These are phyloP conservation scores for Cuniculus paca DNA, from an alignment of 2,797 vertebrate species.

Conservation along the genomic window DNA sequence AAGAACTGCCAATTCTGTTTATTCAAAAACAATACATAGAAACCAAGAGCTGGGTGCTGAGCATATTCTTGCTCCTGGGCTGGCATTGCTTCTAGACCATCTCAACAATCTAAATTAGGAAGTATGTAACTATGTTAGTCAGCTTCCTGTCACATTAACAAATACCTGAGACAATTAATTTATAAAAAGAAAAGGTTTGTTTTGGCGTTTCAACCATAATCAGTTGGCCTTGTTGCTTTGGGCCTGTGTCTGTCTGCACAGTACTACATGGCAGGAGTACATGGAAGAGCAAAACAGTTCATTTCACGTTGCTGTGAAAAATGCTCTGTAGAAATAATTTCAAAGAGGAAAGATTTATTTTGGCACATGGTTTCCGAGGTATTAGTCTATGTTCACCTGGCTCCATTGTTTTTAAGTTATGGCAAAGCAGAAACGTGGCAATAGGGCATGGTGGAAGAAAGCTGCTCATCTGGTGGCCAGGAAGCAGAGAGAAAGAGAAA, in stretches of 20 bases:
- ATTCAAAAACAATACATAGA: background rate
- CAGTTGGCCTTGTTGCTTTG: background rate
- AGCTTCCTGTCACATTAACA: background rate
- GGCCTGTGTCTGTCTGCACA: rapidly evolving
- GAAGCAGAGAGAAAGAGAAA: background rate
- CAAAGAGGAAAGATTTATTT: background rate
- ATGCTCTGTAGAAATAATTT: background rate
- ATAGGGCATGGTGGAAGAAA: background rate
- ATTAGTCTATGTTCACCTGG: background rate
- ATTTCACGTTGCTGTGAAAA: background rate
- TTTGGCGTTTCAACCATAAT: background rate
- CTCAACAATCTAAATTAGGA: background rate
- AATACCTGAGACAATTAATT: background rate
- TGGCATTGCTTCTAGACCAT: background rate
- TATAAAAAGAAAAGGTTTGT: background rate
- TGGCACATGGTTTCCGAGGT: background rate
- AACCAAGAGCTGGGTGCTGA: background rate
- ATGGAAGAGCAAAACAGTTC: background rate
- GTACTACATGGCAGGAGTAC: background rate
- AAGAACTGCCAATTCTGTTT: background rate
- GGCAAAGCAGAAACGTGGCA: background rate
- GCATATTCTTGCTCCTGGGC: background rate
- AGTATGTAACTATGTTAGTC: background rate
- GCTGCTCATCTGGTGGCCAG: background rate
- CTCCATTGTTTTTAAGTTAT: background rate